Conservation (phyloP, 2,888 invertebrate genomes). For the Drosophila histrio region DNA sequence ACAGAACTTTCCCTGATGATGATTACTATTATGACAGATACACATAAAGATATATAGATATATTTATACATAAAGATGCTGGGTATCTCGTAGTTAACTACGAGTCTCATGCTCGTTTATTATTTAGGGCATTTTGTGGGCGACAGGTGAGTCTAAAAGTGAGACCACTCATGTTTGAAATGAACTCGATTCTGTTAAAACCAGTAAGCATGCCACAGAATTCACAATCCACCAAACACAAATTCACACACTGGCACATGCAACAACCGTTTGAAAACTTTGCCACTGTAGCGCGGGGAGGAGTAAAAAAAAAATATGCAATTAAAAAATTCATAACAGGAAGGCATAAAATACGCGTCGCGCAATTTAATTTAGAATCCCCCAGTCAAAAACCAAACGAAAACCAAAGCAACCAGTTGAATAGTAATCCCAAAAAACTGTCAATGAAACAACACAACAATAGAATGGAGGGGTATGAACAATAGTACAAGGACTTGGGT, state of each 20-base stretch:
- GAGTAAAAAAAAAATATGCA: constrained; percentile 26
- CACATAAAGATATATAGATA: not conserved
- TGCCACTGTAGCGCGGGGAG: not conserved
- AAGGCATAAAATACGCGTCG: constrained; percentile 31
- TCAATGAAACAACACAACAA: not conserved
- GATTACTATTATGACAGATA: too few relatives aligned
- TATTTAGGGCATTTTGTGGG: not conserved
- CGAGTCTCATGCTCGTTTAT: not conserved
- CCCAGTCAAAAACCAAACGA: not conserved
- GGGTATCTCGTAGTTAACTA: not conserved
- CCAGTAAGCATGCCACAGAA: constrained; percentile 28
- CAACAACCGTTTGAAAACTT: constrained; percentile 1
- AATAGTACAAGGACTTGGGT: constrained; percentile 2
- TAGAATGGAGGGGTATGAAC: not conserved
- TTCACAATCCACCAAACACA: constrained; percentile 7
- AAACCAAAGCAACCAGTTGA: constrained; percentile 40
- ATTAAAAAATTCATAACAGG: constrained; percentile 58
- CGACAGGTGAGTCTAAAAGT: not conserved
- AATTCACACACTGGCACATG: not conserved
- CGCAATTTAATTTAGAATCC: constrained; percentile 28
- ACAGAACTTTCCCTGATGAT: too few relatives aligned
- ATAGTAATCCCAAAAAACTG: not conserved
- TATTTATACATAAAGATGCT: not conserved
- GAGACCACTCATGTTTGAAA: constrained; percentile 12
- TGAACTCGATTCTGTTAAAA: constrained; percentile 33